Base-by-base conservation (phyloP, 2,797 vertebrate species). In the Crax fasciolata region DNA sequence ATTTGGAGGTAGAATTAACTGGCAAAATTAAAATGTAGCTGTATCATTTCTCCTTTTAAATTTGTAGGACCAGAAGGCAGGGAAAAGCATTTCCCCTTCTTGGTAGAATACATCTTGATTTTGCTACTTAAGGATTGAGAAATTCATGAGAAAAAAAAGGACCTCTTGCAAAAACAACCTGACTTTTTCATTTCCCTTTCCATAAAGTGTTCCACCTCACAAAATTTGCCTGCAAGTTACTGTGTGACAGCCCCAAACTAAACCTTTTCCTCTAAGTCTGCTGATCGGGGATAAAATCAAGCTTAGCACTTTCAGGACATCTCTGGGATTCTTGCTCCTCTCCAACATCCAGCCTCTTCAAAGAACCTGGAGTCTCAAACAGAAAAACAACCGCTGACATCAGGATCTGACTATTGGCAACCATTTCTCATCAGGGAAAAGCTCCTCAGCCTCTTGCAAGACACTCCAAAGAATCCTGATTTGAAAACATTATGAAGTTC, bases 401-500 rank as follows among this genome's bases (percentile, higher is more conserved):
- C 54, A 55, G 61, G n/a, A 85, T 84, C 81, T 88, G 80, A 90
- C 61, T 79, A 61, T 1, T 58, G 85, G 67, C 84, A 93, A 89
- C 46, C 58, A 43, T 57, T 89, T 89, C 74, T 87, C 89, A 79
- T 74, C 85, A 86, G 41, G 48, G 80, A 94, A 83, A 78, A 73
- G 57, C 82, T 93, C 49, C 72, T 81, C 88, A 84, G 76, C 58
- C 92, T 93, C 65, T 63, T 87, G 80, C 61, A 80, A 94, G 95
- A 89, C 81, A 81, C 55, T 77, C 86, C 61, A 79, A 91, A 95
- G 68, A 59, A 88, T 81, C 74, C 87, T 74, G 94, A 97, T 95
- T 93, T 96, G 75, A 96, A 96, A 97, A 88, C 77, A 68, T 89
- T 81, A 95, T 17, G 77, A 94, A 96, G 90, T 90, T 91, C 81